A percentile compares a stretch with the other conserved stretches of the same genome.
phyloP scores from a whole-genome alignment of 1,140 invertebrate genomes.

The Anadara kagoshimensis region DNA sequence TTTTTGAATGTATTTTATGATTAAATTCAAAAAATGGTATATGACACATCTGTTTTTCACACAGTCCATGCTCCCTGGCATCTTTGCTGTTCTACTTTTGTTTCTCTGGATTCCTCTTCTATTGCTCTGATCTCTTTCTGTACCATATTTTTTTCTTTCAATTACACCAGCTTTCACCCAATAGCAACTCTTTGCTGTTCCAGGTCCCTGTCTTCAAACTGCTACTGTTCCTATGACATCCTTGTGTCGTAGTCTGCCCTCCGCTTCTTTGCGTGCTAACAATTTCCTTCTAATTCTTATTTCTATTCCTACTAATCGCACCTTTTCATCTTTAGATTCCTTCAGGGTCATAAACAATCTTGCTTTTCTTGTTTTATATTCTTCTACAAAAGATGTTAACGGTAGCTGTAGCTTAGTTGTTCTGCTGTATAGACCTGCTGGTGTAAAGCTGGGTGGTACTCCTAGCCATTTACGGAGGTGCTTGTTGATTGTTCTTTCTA shows the following conservation, averaged over 20 bases:
- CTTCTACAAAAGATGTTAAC: slow-evolving; percentile 25
- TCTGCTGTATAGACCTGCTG: slow-evolving; percentile 18
- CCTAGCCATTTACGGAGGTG: slow-evolving; percentile 19
- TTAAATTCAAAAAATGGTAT: no score
- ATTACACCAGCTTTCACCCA: no score
- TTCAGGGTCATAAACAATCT: slow-evolving; percentile 16
- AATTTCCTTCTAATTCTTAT: slow-evolving; percentile 10
- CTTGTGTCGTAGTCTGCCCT: slow-evolving; percentile 5
- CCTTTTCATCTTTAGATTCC: slow-evolving; percentile 24
- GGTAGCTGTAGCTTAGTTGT: slow-evolving; percentile 16
- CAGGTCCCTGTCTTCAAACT: slow-evolving; percentile 7
- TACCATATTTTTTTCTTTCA: no score
- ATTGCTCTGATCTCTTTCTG: no score
- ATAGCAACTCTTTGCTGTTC: no score
- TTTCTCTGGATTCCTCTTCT: no score
- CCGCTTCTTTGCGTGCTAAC: slow-evolving; percentile 7
- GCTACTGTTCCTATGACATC: slow-evolving; percentile 17
- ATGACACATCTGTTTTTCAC: no score
- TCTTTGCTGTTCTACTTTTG: no score
- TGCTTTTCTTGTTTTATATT: no score
- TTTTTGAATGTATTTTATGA: no score
- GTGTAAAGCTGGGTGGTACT: slow-evolving; percentile 19
- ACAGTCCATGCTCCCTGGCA: not conserved
- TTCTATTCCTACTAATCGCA: not conserved
- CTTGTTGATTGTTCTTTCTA: slow-evolving; percentile 31